Evolutionary conservation across 2,113 vertebrate species (phyloP).

Genomic region (Hemichromis elongatus): DNA sequence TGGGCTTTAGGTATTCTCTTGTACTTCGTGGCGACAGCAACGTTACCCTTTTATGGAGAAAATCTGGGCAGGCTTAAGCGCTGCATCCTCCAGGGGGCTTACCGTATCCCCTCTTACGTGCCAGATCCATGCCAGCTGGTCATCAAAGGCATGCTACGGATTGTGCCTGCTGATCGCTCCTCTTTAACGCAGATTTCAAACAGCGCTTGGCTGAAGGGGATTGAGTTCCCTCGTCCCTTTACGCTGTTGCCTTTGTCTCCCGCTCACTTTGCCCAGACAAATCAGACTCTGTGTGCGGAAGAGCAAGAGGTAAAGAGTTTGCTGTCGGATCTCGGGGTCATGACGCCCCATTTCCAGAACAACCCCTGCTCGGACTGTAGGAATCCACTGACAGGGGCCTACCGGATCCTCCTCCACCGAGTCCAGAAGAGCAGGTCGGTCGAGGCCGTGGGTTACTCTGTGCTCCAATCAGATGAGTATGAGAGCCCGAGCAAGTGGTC

Average conservation of each 20-base stretch:
- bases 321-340: slow-evolving; percentile 60
- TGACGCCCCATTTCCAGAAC: slow-evolving; percentile 63
- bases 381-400: slow-evolving; percentile 71
- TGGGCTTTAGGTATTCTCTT: slow-evolving; percentile 79
- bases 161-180: slow-evolving; percentile 63
- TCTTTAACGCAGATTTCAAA: slow-evolving; percentile 54
- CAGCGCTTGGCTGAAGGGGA: slow-evolving; percentile 67
- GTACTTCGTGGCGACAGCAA: slow-evolving; percentile 74
- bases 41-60: slow-evolving; percentile 70
- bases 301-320: slow-evolving; percentile 66
- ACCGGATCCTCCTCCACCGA: slow-evolving; percentile 72
- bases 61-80: slow-evolving; percentile 69
- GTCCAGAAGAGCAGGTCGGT: slow-evolving; percentile 66
- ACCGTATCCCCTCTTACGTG: slow-evolving; percentile 68
- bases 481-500: slow-evolving; percentile 15
- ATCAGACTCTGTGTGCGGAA: slow-evolving; percentile 50
- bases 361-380: slow-evolving; percentile 54
- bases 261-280: slow-evolving; percentile 44
- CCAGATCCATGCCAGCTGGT: slow-evolving; percentile 59
- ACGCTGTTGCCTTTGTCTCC: slow-evolving; percentile 49
- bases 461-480: slow-evolving; percentile 53
- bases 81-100: slow-evolving; percentile 71
- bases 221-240: slow-evolving; percentile 59
- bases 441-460: slow-evolving; percentile 59
- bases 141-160: slow-evolving; percentile 70